Conservation (phyloP, 2,888 invertebrate species). For the Thalpophila matura region DNA sequence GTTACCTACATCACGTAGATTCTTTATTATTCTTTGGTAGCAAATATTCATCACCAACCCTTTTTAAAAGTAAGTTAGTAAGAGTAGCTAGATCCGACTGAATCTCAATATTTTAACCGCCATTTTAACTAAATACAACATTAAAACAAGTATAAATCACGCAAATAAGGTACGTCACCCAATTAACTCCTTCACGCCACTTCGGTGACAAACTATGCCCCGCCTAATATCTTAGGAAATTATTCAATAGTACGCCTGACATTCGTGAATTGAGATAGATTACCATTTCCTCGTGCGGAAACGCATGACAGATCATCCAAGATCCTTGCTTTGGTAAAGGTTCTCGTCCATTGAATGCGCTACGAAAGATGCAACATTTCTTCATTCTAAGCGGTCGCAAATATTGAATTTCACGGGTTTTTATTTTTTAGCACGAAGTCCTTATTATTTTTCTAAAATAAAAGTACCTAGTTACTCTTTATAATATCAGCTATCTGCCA, state of each 20-base stretch:
- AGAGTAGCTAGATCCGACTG: too few relatives aligned
- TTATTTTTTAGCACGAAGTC: too few relatives aligned
- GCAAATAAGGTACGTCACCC: slow-evolving; percentile 17
- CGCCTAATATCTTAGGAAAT: slow-evolving; percentile 47
- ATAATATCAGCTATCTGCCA: too few relatives aligned
- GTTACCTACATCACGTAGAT: too few relatives aligned
- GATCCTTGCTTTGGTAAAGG: slow-evolving; percentile 17
- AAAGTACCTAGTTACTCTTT: too few relatives aligned
- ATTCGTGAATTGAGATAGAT: slow-evolving; percentile 59
- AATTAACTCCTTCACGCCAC: slow-evolving; percentile 25
- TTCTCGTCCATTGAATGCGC: neutral
- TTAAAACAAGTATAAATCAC: slow-evolving; percentile 31
- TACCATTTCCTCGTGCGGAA: slow-evolving; percentile 52
- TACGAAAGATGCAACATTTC: neutral
- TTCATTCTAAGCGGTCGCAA: neutral
- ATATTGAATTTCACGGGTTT: neutral
- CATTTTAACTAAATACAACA: neutral
- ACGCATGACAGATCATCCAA: slow-evolving; percentile 58
- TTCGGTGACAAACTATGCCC: slow-evolving; percentile 37
- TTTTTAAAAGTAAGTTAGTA: too few relatives aligned
- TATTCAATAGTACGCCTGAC: slow-evolving; percentile 49
- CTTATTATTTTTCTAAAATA: too few relatives aligned
- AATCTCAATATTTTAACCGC: too few relatives aligned
- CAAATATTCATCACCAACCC: too few relatives aligned
- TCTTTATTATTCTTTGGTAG: too few relatives aligned